phyloP scores from a whole-genome alignment of 2,888 invertebrate genomes.

The Tipula vernalis region DNA sequence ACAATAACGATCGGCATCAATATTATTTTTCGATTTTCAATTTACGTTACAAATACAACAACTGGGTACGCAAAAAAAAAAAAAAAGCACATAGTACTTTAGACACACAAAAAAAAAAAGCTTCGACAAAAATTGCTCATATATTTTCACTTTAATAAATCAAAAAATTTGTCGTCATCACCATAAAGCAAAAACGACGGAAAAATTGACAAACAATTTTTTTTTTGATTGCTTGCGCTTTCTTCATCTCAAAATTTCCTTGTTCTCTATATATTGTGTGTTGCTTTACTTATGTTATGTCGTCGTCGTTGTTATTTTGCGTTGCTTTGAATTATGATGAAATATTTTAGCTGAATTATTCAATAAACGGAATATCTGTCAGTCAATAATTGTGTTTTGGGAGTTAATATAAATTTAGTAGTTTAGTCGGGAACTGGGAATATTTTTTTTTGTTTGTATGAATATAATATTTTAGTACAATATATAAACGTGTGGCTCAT shows the following conservation, averaged over 20 bases:
- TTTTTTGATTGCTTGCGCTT: neutral
- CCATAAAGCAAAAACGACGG: neutral
- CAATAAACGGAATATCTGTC: neutral
- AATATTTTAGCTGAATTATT: neutral
- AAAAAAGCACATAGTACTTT: neutral
- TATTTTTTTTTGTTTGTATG: neutral
- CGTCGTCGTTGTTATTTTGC: neutral
- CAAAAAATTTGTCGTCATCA: neutral
- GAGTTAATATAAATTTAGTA: neutral
- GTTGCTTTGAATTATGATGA: neutral
- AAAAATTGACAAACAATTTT: neutral
- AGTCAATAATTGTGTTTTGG: neutral
- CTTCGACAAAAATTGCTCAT: neutral
- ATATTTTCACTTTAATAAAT: slow-evolving; percentile 4
- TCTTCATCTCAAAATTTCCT: neutral
- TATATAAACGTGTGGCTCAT: neutral
- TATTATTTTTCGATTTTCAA: neutral
- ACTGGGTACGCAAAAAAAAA: neutral
- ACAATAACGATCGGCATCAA: neutral
- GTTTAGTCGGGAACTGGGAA: neutral
- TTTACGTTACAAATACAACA: neutral
- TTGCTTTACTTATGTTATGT: neutral
- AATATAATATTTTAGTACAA: neutral
- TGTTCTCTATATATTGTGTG: neutral
- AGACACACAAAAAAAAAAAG: neutral